Evolutionary conservation across 2,888 invertebrate species (phyloP).

Genomic region (Eristalis intricaria): DNA sequence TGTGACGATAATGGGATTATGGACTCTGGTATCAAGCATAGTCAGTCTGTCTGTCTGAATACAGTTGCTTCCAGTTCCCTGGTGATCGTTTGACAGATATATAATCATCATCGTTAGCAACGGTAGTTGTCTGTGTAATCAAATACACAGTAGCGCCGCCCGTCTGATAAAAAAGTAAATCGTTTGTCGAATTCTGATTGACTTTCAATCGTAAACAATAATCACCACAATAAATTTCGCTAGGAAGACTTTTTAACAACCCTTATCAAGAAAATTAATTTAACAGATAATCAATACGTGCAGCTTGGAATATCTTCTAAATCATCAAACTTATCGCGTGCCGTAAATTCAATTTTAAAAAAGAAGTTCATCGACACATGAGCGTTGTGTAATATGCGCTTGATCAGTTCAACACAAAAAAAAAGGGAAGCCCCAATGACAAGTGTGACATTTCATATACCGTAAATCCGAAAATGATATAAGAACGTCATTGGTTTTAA

Average conservation of each 20-base stretch:
- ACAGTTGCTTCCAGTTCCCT: background rate
- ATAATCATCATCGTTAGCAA: background rate
- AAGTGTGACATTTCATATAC: background rate
- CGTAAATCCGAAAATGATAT: background rate
- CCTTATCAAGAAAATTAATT: background rate
- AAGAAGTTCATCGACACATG: background rate
- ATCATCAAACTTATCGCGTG: background rate
- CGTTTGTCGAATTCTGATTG: background rate
- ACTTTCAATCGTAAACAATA: background rate
- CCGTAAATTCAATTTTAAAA: background rate
- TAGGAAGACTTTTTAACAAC: background rate
- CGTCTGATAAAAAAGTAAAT: background rate
- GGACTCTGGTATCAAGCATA: no score
- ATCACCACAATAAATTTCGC: background rate
- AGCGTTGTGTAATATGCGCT: background rate
- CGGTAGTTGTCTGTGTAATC: background rate
- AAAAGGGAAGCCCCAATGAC: background rate
- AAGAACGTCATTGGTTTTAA: background rate
- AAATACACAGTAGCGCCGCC: background rate
- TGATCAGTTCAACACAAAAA: no score
- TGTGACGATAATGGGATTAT: no score
- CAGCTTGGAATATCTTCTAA: background rate
- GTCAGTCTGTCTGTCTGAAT: background rate
- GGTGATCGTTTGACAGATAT: background rate
- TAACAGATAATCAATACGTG: background rate